These are phyloP conservation scores for Pinna nobilis DNA, from an alignment of 1,140 invertebrate species.

Conservation along the genomic window DNA sequence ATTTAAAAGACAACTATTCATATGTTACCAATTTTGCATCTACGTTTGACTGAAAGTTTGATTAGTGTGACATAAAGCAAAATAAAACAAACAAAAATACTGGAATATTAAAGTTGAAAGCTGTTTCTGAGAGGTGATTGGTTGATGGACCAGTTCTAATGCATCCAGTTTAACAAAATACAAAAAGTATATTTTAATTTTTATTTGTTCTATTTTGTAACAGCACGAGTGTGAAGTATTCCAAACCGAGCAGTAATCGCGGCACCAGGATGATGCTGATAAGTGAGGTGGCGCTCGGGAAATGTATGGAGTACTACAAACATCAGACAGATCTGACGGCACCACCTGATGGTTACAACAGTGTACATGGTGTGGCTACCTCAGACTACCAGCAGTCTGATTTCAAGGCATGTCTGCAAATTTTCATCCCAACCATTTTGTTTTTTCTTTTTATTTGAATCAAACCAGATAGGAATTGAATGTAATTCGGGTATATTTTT, in stretches of 20 bases:
- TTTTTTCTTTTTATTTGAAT: too few relatives aligned
- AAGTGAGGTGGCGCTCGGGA: slow-evolving; percentile 70
- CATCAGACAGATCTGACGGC: slow-evolving; percentile 51
- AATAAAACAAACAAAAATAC: too few relatives aligned
- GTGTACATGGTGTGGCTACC: slow-evolving; percentile 67
- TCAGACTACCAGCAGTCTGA: slow-evolving; percentile 47
- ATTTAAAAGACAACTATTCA: too few relatives aligned
- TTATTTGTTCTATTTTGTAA: slow-evolving; percentile 26
- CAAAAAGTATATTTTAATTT: neutral
- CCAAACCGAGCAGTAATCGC: slow-evolving; percentile 59
- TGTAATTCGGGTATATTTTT: too few relatives aligned
- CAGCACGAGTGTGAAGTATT: slow-evolving; percentile 68
- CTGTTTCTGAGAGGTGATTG: too few relatives aligned
- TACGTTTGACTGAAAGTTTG: too few relatives aligned
- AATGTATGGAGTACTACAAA: slow-evolving; percentile 51
- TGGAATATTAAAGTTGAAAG: neutral
- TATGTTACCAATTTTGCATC: too few relatives aligned
- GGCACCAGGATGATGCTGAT: slow-evolving; percentile 69
- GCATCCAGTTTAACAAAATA: too few relatives aligned
- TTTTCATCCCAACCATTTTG: too few relatives aligned
- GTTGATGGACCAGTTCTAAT: too few relatives aligned
- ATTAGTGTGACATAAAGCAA: too few relatives aligned
- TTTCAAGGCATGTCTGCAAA: slow-evolving; percentile 57
- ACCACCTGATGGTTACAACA: slow-evolving; percentile 71
- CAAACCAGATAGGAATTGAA: too few relatives aligned